These are phyloP conservation scores for Micromesistius poutassou DNA, from an alignment of 2,797 vertebrate genomes.

Conservation along the genomic window DNA sequence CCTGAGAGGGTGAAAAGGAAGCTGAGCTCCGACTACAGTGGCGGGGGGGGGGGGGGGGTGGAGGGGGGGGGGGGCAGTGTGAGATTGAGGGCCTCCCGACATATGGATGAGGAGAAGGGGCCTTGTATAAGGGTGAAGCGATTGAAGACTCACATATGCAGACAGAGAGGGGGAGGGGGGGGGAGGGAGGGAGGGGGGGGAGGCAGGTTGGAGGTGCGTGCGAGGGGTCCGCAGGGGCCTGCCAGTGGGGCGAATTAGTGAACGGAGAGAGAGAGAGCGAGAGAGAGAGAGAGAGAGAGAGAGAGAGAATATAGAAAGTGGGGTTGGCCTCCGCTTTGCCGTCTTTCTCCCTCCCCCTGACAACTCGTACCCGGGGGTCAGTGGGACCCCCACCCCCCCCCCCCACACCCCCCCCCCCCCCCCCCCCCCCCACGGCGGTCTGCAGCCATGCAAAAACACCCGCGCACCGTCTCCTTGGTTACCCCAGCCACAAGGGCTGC, in stretches of 20 bases:
- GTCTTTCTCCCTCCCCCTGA: slow-evolving; percentile 32
- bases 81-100: slow-evolving; percentile 44
- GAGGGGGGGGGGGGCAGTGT: neutral
- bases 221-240: slow-evolving; percentile 50
- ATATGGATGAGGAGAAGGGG: slow-evolving; percentile 48
- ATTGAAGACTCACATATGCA: slow-evolving; percentile 45
- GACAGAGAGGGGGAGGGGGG: slow-evolving; percentile 22
- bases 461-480: slow-evolving; percentile 43
- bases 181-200: slow-evolving; percentile 42
- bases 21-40: slow-evolving; percentile 38
- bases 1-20: slow-evolving; percentile 41
- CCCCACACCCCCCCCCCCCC: too few relatives aligned
- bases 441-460: slow-evolving; percentile 63
- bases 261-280: slow-evolving; percentile 30
- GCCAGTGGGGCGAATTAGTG: slow-evolving; percentile 39
- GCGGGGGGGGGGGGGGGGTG: slow-evolving; percentile 6
- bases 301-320: slow-evolving; percentile 26
- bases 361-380: slow-evolving; percentile 49
- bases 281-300: slow-evolving; percentile 31
- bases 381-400: slow-evolving; percentile 47
- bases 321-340: slow-evolving; percentile 40
- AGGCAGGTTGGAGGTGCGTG: slow-evolving; percentile 62
- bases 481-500: slow-evolving; percentile 38
- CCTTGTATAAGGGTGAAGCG: slow-evolving; percentile 50
- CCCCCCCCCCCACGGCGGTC: slow-evolving; percentile 49